A percentile compares a stretch with the other conserved stretches of the same genome.
phyloP scores from a whole-genome alignment of 2,113 vertebrate genomes.

The Myotis yumanensis region DNA sequence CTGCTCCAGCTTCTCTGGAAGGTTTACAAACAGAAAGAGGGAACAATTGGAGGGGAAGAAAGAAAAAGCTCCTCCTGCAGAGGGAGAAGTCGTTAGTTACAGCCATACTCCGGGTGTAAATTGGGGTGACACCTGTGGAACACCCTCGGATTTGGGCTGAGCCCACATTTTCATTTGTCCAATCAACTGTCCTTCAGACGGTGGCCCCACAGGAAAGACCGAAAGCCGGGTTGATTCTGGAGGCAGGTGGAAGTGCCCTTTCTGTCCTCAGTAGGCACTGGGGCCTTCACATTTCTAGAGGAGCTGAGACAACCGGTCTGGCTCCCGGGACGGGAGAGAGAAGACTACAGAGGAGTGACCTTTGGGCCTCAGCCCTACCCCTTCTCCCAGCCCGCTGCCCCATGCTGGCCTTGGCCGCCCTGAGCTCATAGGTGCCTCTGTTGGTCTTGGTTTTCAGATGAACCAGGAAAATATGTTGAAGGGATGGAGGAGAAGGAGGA shows the following conservation, averaged over 20 bases:
- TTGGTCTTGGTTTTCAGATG: background rate
- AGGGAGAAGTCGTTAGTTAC: slow-evolving; percentile 64
- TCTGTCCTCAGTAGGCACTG: background rate
- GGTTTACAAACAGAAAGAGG: slow-evolving; percentile 78
- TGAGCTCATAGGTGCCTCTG: background rate
- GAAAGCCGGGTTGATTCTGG: background rate
- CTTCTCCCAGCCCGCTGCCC: background rate
- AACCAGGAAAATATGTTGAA: background rate
- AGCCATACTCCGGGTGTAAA: slow-evolving; percentile 70
- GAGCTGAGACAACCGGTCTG: background rate
- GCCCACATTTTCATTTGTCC: background rate
- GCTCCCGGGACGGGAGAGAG: background rate
- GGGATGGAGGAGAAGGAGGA: background rate
- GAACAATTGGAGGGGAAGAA: slow-evolving; percentile 55
- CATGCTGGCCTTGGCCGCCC: background rate
- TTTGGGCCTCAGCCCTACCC: background rate
- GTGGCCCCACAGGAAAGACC: background rate
- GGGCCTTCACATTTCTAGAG: background rate
- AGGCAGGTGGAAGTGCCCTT: background rate
- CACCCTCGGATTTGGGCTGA: slow-evolving; percentile 38
- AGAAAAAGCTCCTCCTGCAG: slow-evolving; percentile 79
- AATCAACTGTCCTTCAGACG: background rate
- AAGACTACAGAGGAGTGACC: background rate
- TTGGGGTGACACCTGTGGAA: slow-evolving; percentile 59
- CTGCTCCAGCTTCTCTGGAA: slow-evolving; percentile 77